Evolutionary conservation across 2,797 vertebrate genomes (phyloP).

Genomic region (Pterois miles): DNA sequence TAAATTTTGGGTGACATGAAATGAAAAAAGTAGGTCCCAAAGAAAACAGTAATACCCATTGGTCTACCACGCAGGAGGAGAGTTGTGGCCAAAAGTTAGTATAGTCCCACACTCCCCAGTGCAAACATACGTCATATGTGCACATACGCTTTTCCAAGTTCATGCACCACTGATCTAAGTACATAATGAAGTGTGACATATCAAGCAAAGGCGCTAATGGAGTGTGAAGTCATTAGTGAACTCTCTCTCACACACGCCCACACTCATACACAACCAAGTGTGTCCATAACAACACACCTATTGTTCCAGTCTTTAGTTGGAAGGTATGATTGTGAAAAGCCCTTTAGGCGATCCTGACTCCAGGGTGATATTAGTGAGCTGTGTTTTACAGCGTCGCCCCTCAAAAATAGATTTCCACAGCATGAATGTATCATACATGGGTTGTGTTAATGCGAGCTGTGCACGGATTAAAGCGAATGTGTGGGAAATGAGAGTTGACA

Average conservation of each 20-base stretch:
- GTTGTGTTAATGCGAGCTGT: slow-evolving; percentile 2
- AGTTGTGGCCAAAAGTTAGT: slow-evolving; percentile 38
- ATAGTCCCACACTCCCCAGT: slow-evolving; percentile 24
- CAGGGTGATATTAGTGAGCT: slow-evolving; percentile 30
- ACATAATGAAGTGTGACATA: slow-evolving; percentile 87
- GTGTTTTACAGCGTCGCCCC: slow-evolving; percentile 21
- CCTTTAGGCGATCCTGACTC: slow-evolving; percentile 43
- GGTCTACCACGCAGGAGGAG: neutral
- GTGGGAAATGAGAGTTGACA: slow-evolving; percentile 18
- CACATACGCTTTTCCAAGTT: slow-evolving; percentile 62
- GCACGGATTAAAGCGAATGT: neutral
- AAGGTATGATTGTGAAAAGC: slow-evolving; percentile 46
- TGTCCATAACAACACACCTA: slow-evolving; percentile 44
- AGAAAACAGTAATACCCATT: neutral
- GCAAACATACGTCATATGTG: slow-evolving; percentile 54
- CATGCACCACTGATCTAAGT: slow-evolving; percentile 74
- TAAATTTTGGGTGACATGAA: neutral
- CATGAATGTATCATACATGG: neutral
- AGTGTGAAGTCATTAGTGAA: slow-evolving; percentile 79
- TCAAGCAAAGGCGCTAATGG: slow-evolving; percentile 84
- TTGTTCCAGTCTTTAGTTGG: slow-evolving; percentile 34
- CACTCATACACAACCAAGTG: slow-evolving; percentile 18
- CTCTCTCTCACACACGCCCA: slow-evolving; percentile 43
- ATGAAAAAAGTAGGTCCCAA: neutral
- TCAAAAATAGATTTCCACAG: slow-evolving; percentile 29